A percentile compares a stretch with the other conserved stretches of the same genome.
Conservation (phyloP, 2,113 vertebrate species). For the Misgurnus anguillicaudatus region DNA sequence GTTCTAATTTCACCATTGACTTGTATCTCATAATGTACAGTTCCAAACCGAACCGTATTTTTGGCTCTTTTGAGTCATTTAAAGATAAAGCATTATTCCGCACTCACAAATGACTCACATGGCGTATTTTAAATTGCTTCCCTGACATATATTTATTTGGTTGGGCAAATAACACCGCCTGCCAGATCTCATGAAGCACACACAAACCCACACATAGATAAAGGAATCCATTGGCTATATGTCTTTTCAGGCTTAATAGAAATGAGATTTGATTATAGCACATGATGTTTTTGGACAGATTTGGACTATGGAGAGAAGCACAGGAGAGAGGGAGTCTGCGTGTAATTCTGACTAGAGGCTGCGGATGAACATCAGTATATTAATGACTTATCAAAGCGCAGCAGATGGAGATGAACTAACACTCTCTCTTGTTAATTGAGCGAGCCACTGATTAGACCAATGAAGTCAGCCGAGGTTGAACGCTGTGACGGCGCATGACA, state of each 20-base stretch:
- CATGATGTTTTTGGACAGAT: slow-evolving; percentile 60
- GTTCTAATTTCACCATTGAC: no score
- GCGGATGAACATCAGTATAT: slow-evolving; percentile 66
- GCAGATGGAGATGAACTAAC: slow-evolving; percentile 73
- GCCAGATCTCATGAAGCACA: slow-evolving; percentile 11
- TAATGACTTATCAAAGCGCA: slow-evolving; percentile 76
- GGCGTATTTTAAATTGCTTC: slow-evolving; percentile 50
- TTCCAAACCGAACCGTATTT: slow-evolving; percentile 38
- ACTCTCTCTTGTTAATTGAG: slow-evolving; percentile 71
- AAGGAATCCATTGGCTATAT: slow-evolving; percentile 69
- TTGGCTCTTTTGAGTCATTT: slow-evolving; percentile 56
- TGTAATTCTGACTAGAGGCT: slow-evolving; percentile 73
- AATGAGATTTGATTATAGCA: slow-evolving; percentile 60
- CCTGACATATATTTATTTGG: slow-evolving; percentile 61
- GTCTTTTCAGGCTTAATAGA: slow-evolving; percentile 55
- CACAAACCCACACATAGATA: slow-evolving; percentile 51
- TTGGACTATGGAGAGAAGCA: slow-evolving; percentile 53
- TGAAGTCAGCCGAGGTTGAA: slow-evolving; percentile 60
- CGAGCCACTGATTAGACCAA: slow-evolving; percentile 69
- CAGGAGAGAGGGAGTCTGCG: not conserved
- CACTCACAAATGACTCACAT: slow-evolving; percentile 43
- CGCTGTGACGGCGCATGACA: slow-evolving; percentile 55
- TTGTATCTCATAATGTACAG: no score
- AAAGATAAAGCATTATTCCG: slow-evolving; percentile 49
- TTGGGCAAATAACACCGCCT: slow-evolving; percentile 12